Conservation (phyloP, 2,113 vertebrate species). For the Chloroceryle aenea region DNA sequence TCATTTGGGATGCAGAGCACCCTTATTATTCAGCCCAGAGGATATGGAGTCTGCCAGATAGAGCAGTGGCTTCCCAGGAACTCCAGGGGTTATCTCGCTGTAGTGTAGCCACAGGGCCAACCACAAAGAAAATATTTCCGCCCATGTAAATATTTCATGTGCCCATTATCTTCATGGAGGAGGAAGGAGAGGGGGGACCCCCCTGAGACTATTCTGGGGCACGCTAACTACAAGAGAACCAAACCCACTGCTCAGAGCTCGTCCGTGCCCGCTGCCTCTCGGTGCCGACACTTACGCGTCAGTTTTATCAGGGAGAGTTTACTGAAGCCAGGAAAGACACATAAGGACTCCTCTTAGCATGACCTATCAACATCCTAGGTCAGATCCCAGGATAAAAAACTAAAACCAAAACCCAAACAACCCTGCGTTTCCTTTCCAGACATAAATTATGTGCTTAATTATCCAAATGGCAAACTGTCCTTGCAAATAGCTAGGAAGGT, state of each 20-base stretch:
- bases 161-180: neutral
- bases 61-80: neutral
- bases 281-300: neutral
- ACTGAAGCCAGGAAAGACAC: neutral
- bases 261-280: neutral
- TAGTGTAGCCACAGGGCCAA: neutral
- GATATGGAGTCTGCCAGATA: neutral
- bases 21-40: neutral
- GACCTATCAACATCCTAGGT: neutral
- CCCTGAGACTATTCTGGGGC: neutral
- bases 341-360: neutral
- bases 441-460: slow-evolving; percentile 51
- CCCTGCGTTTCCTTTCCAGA: neutral
- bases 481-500: slow-evolving; percentile 36
- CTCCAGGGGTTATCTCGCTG: neutral
- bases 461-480: slow-evolving; percentile 28
- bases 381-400: neutral
- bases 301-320: neutral
- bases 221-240: neutral
- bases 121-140: slow-evolving; percentile 42
- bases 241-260: neutral
- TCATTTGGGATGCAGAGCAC: neutral
- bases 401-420: neutral
- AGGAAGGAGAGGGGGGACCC: neutral
- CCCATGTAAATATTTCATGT: slow-evolving; percentile 34